Conservation (phyloP, 2,888 invertebrate species). For the Phorcus lineatus region DNA sequence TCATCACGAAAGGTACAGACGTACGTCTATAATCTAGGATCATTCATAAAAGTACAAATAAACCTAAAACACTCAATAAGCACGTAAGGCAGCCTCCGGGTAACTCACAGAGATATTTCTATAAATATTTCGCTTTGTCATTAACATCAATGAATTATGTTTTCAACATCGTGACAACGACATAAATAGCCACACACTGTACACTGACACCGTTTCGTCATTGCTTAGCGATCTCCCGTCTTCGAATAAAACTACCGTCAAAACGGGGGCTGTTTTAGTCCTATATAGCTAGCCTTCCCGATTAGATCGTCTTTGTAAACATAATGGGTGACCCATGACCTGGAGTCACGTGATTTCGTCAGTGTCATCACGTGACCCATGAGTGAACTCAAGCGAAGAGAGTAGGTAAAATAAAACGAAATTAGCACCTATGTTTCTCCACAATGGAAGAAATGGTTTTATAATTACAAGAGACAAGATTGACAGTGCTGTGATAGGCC, state of each 20-base stretch:
- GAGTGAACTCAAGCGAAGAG: neutral
- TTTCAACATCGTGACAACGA: constrained; percentile 10
- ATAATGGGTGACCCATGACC: constrained; percentile 9
- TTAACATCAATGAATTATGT: neutral
- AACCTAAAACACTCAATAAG: too few species aligned
- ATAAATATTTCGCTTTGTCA: constrained; percentile 16
- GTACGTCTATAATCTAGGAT: too few species aligned
- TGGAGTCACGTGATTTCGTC: neutral
- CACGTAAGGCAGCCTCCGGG: too few species aligned
- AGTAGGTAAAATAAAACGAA: constrained; percentile 5
- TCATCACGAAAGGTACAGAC: too few species aligned
- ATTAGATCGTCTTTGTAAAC: constrained; percentile 11
- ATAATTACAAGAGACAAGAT: constrained; percentile 2
- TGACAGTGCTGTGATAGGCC: neutral
- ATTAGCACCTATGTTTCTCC: constrained; percentile 1
- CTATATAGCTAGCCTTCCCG: neutral
- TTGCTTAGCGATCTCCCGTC: neutral
- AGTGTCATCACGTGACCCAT: neutral
- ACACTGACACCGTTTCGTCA: neutral
- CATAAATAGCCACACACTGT: neutral
- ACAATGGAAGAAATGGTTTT: neutral
- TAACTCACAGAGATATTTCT: neutral
- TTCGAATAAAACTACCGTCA: neutral
- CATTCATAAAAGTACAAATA: too few species aligned
- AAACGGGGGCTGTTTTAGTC: constrained; percentile 5